These are phyloP conservation scores for Sisyra terminalis DNA, from an alignment of 2,888 invertebrate species.

Conservation along the genomic window DNA sequence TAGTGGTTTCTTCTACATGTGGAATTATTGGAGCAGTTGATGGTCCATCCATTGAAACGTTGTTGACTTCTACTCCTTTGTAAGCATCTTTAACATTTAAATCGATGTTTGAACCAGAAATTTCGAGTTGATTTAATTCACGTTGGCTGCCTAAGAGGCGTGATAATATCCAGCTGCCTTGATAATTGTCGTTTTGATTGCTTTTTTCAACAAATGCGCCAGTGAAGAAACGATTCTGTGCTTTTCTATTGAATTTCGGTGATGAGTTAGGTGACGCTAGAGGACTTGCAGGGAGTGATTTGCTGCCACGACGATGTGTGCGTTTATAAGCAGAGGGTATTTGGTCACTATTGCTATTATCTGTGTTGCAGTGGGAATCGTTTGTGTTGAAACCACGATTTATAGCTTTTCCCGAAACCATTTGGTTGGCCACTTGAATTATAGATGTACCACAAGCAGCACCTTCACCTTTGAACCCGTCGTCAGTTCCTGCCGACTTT, in stretches of 20 bases:
- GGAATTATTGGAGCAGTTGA: slow-evolving; percentile 16
- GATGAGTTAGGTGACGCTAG: slow-evolving; percentile 41
- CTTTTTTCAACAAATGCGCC: slow-evolving; percentile 26
- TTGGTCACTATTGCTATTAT: slow-evolving; percentile 15
- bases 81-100: slow-evolving; percentile 10
- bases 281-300: slow-evolving; percentile 54
- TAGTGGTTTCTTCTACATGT: slow-evolving; percentile 19
- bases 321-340: slow-evolving; percentile 23
- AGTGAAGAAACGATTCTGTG: slow-evolving; percentile 43
- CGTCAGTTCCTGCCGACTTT: slow-evolving; percentile 49
- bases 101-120: slow-evolving; percentile 15
- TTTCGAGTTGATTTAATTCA: slow-evolving; percentile 32
- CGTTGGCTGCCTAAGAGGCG: slow-evolving; percentile 49
- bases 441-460: slow-evolving; percentile 52
- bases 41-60: slow-evolving; percentile 9
- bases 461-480: slow-evolving; percentile 51
- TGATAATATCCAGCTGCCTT: slow-evolving; percentile 46
- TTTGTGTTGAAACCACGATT: slow-evolving; percentile 24
- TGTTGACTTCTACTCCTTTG: slow-evolving; percentile 11
- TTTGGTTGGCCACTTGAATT: slow-evolving; percentile 38
- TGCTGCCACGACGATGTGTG: slow-evolving; percentile 42
- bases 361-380: too few species aligned
- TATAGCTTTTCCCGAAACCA: slow-evolving; percentile 31
- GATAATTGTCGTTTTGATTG: slow-evolving; percentile 22
- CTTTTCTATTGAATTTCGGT: slow-evolving; percentile 30